Base-by-base conservation (phyloP, 2,888 invertebrate genomes). In the Panzeria rudis region DNA sequence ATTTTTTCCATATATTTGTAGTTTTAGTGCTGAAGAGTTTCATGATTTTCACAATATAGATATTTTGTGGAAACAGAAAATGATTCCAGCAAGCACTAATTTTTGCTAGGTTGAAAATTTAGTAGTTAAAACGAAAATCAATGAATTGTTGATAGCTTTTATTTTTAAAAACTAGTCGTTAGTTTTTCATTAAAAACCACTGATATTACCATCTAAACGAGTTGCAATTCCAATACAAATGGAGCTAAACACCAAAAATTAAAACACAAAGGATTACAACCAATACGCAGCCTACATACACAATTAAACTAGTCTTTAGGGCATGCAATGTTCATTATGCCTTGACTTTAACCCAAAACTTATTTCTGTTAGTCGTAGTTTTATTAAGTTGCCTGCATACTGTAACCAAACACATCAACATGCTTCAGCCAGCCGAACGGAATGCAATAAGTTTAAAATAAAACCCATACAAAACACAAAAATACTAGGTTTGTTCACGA, bases 141-240 rank as follows among this genome's bases (percentile, higher is more conserved):
- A 4, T 52, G 13, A 5, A 52, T 23, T 23, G 23, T 52, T 52
- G 23, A 52, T 1, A 25, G 13, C 54, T 25, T 25, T 52, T 52
- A 23, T 6, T 25, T 54, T 25, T 5, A 3, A 0, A 13, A 25
- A 0, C 11, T 3, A 35, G 1, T 17, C 32, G 13, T 29, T 29
- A 7, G 38, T 3, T 38, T 1, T 23, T 23, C 23, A 13, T 41
- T 62, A 41, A 41, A 62, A 54, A 17, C 17, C 50, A 52, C 68
- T 13, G 6, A 6, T 8, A n/a, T 52, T 35, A 20, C 6, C 32
- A 47, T 13, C 0, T 11, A 35, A 32, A 50, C 6, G 8, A 32
- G 8, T 17, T 35, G 15, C 35, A 72, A 15, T 47, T 50, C 23
- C 7, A 61, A 25, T 35, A 11, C 35, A 73, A 61, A 61, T 47